Conservation (phyloP, 2,113 vertebrate genomes). For the Mixornis gularis region DNA sequence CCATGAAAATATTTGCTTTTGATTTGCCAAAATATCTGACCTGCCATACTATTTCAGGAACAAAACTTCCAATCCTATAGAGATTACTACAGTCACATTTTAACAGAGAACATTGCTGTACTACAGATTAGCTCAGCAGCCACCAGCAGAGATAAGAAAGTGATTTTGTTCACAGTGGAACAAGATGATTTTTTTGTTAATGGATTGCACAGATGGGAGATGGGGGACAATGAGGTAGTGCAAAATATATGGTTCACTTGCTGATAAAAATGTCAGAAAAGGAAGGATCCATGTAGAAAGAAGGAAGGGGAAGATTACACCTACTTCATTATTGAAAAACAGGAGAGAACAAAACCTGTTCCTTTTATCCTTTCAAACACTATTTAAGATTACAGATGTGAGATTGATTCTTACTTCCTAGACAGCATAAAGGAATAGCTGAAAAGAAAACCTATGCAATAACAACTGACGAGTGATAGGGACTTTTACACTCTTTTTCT, state of each 20-base stretch:
- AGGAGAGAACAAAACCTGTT: neutral
- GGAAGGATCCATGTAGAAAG: neutral
- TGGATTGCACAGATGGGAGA: neutral
- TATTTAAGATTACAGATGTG: neutral
- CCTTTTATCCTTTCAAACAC: neutral
- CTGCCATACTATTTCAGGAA: neutral
- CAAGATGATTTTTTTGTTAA: neutral
- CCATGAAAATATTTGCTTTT: constrained; percentile 21
- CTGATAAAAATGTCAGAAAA: constrained; percentile 4
- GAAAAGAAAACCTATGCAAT: neutral
- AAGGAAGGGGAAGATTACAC: neutral
- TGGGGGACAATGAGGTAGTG: neutral
- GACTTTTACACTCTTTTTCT: neutral
- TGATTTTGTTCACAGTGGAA: neutral
- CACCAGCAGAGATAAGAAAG: neutral
- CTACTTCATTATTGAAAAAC: neutral
- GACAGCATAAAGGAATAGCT: neutral
- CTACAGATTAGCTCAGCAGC: constrained; percentile 8
- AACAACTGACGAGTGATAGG: neutral
- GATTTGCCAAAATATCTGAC: neutral
- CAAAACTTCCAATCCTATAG: neutral
- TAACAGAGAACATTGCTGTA: neutral
- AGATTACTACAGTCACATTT: neutral
- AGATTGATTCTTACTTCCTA: neutral
- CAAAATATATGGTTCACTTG: neutral